Conservation (phyloP, 2,888 invertebrate genomes). For the Netelia virgata region DNA sequence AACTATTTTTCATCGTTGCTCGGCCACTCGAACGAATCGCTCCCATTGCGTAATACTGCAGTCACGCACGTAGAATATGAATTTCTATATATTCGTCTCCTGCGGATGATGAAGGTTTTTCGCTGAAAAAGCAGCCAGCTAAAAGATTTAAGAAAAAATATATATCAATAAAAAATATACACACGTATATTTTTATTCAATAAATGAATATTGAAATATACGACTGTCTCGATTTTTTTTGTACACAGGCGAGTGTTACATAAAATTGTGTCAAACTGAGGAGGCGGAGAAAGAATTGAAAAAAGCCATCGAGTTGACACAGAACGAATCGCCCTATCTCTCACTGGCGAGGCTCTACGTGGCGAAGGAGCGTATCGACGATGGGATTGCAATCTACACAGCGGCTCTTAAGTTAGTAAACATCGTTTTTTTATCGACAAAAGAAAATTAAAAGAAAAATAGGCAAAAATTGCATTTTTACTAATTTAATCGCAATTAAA, state of each 20-base stretch:
- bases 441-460: neutral
- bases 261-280: slow-evolving; percentile 89
- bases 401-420: slow-evolving; percentile 89
- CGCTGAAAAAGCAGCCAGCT: too few species aligned
- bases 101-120: too few species aligned
- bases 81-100: too few species aligned
- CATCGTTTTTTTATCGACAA: neutral
- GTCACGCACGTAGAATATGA: too few species aligned
- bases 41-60: too few species aligned
- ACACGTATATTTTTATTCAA: too few species aligned
- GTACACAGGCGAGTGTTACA: slow-evolving; percentile 90
- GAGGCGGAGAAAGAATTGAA: slow-evolving; percentile 91
- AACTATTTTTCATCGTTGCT: too few species aligned
- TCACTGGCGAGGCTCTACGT: slow-evolving; percentile 90
- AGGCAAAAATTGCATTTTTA: neutral
- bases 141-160: too few species aligned
- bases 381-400: slow-evolving; percentile 90
- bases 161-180: too few species aligned
- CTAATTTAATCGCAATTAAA: neutral
- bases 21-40: too few species aligned
- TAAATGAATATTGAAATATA: too few species aligned
- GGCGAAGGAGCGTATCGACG: slow-evolving; percentile 88
- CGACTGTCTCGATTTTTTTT: neutral
- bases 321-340: slow-evolving; percentile 90
- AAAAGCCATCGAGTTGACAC: slow-evolving; percentile 90